These are phyloP conservation scores for Atrichornis clamosus DNA, from an alignment of 2,113 vertebrate genomes.

Conservation along the genomic window DNA sequence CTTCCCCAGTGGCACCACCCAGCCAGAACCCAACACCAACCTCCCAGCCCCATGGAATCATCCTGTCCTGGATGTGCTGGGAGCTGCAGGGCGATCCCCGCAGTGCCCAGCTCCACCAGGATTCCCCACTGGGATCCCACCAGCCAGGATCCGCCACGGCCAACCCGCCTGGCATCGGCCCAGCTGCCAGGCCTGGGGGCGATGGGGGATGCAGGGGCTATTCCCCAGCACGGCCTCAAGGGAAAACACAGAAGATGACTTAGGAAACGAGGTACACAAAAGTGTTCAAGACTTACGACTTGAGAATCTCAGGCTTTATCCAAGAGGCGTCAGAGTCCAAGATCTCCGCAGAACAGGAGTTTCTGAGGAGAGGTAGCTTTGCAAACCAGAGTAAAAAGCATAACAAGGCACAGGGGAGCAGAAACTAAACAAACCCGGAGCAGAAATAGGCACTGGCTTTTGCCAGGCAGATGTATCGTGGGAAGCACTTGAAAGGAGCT, in stretches of 20 bases:
- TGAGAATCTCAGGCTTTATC: neutral
- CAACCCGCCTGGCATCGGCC: fast-evolving
- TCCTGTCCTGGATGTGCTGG: fast-evolving
- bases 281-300: fast-evolving
- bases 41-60: fast-evolving
- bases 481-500: neutral
- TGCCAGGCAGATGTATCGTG: neutral
- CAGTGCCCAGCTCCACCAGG: too few species aligned
- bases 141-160: fast-evolving
- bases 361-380: neutral
- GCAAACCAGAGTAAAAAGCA: neutral
- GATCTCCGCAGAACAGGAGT: neutral
- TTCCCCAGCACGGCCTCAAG: neutral
- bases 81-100: neutral
- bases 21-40: too few species aligned
- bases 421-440: neutral
- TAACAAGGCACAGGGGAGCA: neutral
- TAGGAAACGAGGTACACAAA: neutral
- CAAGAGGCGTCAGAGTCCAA: neutral
- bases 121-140: too few species aligned
- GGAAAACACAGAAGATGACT: neutral
- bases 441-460: neutral
- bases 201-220: fast-evolving
- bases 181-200: fast-evolving
- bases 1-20: fast-evolving